Percentiles rank a stretch among this genome's conserved stretches.
phyloP scores from a whole-genome alignment of 1,140 invertebrate species.

The Pinna nobilis region DNA sequence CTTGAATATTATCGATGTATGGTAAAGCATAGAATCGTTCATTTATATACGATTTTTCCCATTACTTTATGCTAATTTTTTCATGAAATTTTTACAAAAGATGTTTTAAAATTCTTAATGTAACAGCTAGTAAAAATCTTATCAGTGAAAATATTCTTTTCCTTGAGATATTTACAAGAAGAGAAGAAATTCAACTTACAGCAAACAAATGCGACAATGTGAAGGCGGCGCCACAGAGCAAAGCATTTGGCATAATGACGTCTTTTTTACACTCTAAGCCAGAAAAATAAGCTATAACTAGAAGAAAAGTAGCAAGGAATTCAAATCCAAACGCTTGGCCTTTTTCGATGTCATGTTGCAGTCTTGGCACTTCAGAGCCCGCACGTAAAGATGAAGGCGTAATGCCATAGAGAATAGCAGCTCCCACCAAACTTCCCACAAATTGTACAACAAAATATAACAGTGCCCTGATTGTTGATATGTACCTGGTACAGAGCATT shows the following conservation, averaged over 20 bases:
- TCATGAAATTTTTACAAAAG: too few relatives aligned
- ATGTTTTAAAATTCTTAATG: too few relatives aligned
- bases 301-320: slow-evolving; percentile 88
- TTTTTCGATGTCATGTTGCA: slow-evolving; percentile 44
- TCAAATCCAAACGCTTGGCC: slow-evolving; percentile 88
- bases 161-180: too few relatives aligned
- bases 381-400: slow-evolving; percentile 49
- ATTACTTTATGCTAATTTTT: too few relatives aligned
- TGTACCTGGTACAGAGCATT: slow-evolving; percentile 81
- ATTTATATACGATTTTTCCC: too few relatives aligned
- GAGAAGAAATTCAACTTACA: too few relatives aligned
- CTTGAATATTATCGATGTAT: too few relatives aligned
- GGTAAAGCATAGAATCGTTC: too few relatives aligned
- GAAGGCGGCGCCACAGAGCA: slow-evolving; percentile 29
- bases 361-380: slow-evolving; percentile 43
- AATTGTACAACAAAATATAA: slow-evolving; percentile 74
- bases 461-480: slow-evolving; percentile 82
- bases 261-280: slow-evolving; percentile 81
- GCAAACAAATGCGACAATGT: slow-evolving; percentile 31
- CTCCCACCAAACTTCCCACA: slow-evolving; percentile 55
- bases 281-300: slow-evolving; percentile 90
- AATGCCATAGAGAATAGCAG: slow-evolving; percentile 57
- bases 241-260: slow-evolving; percentile 11
- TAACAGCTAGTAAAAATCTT: too few relatives aligned
- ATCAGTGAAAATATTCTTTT: too few relatives aligned